Percentiles rank a stretch among this genome's conserved stretches.
Evolutionary conservation across 2,797 vertebrate genomes (phyloP).

Genomic region (Lepilemur ruficaudatus): DNA sequence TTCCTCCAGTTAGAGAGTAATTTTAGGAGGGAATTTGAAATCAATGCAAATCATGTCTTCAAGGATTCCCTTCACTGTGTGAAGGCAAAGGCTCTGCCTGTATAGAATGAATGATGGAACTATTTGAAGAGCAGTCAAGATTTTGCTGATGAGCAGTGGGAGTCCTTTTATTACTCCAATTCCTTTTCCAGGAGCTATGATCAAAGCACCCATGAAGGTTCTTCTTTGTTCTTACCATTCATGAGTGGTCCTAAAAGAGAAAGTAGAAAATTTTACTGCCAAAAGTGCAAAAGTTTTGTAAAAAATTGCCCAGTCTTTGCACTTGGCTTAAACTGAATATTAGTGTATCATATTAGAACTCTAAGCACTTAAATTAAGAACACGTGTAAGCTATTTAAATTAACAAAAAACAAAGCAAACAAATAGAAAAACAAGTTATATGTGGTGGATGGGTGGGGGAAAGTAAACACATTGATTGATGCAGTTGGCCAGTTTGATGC

Average conservation of each 20-base stretch:
- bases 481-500: background rate
- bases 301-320: background rate
- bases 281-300: background rate
- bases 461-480: background rate
- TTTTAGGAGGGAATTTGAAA: slow-evolving; percentile 17
- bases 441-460: background rate
- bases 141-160: background rate
- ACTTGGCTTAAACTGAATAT: background rate
- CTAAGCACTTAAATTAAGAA: background rate
- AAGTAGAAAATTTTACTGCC: background rate
- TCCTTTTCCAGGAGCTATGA: background rate
- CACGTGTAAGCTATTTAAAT: background rate
- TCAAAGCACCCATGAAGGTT: background rate
- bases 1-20: background rate
- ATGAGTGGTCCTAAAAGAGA: background rate
- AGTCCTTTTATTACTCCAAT: background rate
- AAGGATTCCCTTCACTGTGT: background rate
- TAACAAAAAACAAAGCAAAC: background rate
- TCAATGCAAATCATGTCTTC: background rate
- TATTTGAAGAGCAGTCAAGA: background rate
- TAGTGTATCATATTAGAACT: background rate
- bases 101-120: background rate
- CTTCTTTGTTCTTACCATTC: background rate
- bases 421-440: background rate
- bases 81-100: background rate